Percentiles rank a stretch among this genome's conserved stretches.
phyloP scores from a whole-genome alignment of 2,888 invertebrate genomes.

The Fragum whitleyi region DNA sequence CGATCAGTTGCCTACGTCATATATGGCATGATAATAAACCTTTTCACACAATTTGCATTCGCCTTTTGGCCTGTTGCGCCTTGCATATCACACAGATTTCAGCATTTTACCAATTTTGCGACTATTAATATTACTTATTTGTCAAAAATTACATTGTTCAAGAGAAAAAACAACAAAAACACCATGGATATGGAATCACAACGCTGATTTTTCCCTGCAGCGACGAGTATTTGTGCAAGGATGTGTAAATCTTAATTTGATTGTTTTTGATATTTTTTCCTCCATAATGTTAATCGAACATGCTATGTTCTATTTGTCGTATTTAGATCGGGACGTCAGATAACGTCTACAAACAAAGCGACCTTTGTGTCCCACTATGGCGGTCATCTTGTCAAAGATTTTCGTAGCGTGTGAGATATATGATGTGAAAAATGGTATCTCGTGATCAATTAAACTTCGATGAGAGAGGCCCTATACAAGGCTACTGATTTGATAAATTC shows the following conservation, averaged over 20 bases:
- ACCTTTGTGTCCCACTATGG: neutral
- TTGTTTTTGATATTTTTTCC: neutral
- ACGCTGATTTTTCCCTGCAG: too few relatives aligned
- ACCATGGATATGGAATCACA: too few relatives aligned
- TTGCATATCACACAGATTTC: too few relatives aligned
- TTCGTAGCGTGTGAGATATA: slow-evolving; percentile 8
- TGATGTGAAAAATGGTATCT: slow-evolving; percentile 21
- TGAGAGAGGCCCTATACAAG: neutral
- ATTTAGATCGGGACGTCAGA: neutral
- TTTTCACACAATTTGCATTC: too few relatives aligned
- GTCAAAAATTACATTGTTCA: too few relatives aligned
- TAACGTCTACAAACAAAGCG: neutral
- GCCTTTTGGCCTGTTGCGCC: too few relatives aligned
- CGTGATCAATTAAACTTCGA: slow-evolving; percentile 20
- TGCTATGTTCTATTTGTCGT: neutral
- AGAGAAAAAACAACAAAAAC: too few relatives aligned
- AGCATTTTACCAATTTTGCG: too few relatives aligned
- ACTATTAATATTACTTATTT: too few relatives aligned
- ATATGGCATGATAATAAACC: too few relatives aligned
- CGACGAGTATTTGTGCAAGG: neutral
- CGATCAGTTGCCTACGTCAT: too few relatives aligned
- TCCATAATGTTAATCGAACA: slow-evolving; percentile 12
- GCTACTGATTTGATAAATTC: too few relatives aligned
- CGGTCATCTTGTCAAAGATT: slow-evolving; percentile 10
- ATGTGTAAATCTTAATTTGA: neutral